Conservation (phyloP, 2,797 vertebrate genomes). For the Phalanger gymnotis region DNA sequence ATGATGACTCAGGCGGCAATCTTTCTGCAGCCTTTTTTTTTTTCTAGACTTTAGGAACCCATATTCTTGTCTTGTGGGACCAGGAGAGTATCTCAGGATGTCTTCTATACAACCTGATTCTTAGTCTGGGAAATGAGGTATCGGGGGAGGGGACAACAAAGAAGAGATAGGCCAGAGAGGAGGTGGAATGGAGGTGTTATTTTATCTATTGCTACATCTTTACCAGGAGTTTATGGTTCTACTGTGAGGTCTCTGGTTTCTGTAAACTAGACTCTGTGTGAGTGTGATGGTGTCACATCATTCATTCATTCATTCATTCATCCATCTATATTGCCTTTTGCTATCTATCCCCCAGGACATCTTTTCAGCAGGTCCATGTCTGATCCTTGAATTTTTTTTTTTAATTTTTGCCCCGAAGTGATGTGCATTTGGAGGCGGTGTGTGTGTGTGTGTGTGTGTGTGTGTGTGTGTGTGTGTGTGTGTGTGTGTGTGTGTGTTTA, state of each 20-base stretch:
- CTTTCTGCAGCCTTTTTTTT: neutral
- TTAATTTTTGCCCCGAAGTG: neutral
- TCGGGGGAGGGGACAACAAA: neutral
- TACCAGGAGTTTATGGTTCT: neutral
- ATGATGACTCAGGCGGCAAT: neutral
- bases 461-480: neutral
- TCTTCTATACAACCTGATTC: constrained; percentile 11
- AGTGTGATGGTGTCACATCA: neutral
- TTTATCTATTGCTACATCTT: neutral
- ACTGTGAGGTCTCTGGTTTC: neutral
- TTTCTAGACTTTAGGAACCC: constrained; percentile 11
- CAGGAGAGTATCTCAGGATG: neutral
- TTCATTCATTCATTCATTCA: neutral
- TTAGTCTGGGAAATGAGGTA: neutral
- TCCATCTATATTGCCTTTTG: neutral
- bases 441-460: too few relatives aligned
- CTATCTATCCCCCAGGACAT: too few relatives aligned
- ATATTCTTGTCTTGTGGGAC: neutral
- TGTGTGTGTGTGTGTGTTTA: neutral
- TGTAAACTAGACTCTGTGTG: neutral
- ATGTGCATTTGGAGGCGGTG: neutral
- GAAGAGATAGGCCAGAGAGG: neutral
- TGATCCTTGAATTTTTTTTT: neutral
- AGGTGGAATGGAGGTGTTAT: neutral
- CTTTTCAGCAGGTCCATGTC: neutral